These are phyloP conservation scores for Protonemura montana DNA, from an alignment of 2,888 invertebrate species.

Conservation along the genomic window DNA sequence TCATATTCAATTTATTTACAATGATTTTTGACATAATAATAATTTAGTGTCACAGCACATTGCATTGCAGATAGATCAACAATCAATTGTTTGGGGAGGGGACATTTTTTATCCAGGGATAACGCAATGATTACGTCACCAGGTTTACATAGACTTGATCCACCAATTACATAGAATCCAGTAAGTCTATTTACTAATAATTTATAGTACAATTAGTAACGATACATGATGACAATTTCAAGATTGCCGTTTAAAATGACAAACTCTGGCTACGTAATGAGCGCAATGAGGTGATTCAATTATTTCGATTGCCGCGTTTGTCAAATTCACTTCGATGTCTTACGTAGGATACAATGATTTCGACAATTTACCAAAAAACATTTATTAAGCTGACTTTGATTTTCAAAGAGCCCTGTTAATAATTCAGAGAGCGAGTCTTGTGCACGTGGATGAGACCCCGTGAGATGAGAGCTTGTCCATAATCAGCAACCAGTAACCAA, in stretches of 20 bases:
- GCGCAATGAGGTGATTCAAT: not conserved
- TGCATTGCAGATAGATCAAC: constrained; percentile 42
- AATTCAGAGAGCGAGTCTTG: not conserved
- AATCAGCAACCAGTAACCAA: not conserved
- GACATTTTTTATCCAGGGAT: not conserved
- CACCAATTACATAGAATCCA: constrained; percentile 20
- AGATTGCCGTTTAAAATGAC: not conserved
- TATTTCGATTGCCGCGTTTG: not conserved
- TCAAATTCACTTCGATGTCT: not conserved
- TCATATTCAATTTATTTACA: constrained; percentile 49
- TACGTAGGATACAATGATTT: not conserved
- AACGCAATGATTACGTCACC: not conserved
- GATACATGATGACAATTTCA: not conserved
- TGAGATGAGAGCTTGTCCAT: too few species aligned
- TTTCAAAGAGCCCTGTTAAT: too few species aligned
- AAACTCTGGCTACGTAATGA: not conserved
- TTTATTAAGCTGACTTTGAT: not conserved
- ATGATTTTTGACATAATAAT: constrained; percentile 49
- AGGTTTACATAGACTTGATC: constrained; percentile 5
- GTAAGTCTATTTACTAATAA: not conserved
- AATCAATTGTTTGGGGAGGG: constrained; percentile 18
- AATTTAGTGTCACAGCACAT: constrained; percentile 51
- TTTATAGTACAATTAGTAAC: constrained; percentile 14
- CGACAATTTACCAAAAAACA: not conserved
- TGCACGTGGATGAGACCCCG: too few species aligned